Evolutionary conservation across 2,888 invertebrate genomes (phyloP).

Genomic region (Subacronicta megacephala): DNA sequence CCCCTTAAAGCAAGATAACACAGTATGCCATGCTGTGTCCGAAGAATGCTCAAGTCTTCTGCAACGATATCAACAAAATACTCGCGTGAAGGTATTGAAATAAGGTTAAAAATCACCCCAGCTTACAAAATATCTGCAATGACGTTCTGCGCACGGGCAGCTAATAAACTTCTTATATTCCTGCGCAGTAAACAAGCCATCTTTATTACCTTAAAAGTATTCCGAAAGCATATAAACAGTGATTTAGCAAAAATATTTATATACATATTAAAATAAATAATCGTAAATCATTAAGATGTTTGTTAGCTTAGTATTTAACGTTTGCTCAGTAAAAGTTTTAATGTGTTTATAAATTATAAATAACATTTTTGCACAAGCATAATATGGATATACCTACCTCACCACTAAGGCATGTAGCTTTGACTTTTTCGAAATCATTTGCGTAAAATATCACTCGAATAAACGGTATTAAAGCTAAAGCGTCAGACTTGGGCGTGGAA

Average conservation of each 20-base stretch:
- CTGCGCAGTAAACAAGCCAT: not conserved
- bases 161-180: not conserved
- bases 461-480: too few relatives aligned
- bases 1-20: too few relatives aligned
- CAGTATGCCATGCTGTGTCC: too few relatives aligned
- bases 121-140: not conserved
- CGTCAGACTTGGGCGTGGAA: too few relatives aligned
- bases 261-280: constrained; percentile 9
- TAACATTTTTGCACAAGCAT: constrained; percentile 1
- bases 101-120: too few relatives aligned
- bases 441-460: too few relatives aligned
- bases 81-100: too few relatives aligned
- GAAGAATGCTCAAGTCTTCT: too few relatives aligned
- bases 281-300: constrained; percentile 12
- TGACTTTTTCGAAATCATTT: too few relatives aligned
- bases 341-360: constrained; percentile 4
- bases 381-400: not conserved
- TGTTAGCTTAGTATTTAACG: constrained; percentile 4
- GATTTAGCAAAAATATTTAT: constrained; percentile 2
- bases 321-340: constrained; percentile 4
- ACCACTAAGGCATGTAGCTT: too few relatives aligned
- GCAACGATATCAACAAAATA: too few relatives aligned
- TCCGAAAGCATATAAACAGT: not conserved
- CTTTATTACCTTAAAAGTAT: not conserved
- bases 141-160: not conserved